phyloP scores from a whole-genome alignment of 64 coral and sea anemone genomes.

The Stichodactyla helianthus region DNA sequence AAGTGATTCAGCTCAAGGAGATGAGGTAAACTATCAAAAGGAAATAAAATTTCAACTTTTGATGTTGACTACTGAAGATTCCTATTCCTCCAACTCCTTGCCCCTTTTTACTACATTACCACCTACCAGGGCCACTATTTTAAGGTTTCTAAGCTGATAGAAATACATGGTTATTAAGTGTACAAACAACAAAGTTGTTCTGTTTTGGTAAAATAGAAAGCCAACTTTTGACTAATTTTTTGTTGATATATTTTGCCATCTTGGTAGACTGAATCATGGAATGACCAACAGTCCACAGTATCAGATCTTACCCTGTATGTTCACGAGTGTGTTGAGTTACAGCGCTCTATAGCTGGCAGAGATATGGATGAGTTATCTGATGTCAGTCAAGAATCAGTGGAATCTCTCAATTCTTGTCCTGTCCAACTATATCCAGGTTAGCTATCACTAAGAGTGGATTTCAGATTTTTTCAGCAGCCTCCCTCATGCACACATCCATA shows the following conservation, averaged over 20 bases:
- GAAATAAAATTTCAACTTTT: no score
- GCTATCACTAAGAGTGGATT: background rate
- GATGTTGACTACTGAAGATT: no score
- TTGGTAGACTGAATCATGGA: background rate
- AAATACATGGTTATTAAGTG: no score
- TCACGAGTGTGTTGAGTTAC: conserved; percentile 89
- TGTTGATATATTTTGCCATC: background rate
- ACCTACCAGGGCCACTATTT: no score
- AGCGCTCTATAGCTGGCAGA: conserved; percentile 40
- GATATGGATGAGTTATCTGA: conserved; percentile 43
- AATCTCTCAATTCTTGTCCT: conserved; percentile 15
- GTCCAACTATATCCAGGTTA: conserved; percentile 38
- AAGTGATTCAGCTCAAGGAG: background rate
- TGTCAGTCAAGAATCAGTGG: conserved; percentile 31
- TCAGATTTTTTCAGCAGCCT: background rate
- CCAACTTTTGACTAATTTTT: background rate
- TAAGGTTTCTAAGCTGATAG: no score
- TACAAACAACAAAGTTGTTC: no score
- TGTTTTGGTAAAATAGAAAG: no score
- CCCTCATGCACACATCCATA: no score
- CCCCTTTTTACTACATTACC: no score
- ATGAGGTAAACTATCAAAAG: background rate
- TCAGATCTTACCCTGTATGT: conserved; percentile 80
- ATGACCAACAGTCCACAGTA: background rate
- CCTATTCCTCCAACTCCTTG: no score